Evolutionary conservation across 2,888 invertebrate genomes (phyloP), one percentile per base, ranked within the genome.

Genomic region (Pediacus dermestoides): DNA sequence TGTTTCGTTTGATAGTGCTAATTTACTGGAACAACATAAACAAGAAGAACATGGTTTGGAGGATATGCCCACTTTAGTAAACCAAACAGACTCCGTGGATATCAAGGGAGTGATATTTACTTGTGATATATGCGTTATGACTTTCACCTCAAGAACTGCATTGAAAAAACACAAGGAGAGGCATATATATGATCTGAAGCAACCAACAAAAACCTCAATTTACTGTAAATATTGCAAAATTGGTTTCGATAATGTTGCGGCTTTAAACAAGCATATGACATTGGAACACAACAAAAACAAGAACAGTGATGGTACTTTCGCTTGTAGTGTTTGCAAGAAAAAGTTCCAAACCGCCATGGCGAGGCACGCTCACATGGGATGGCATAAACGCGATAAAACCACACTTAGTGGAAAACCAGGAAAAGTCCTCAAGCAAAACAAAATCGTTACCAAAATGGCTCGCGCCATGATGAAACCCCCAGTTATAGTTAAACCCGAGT

Each of bases 261-360:
- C 45, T 9, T 46, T 68, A 12, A 55, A 58, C 10, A 53, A 57
- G 3, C 69, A 69, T 33, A 66, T 67, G 67, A 39, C 50, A n/a
- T 31, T 43, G 2, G 64, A 64, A 40, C 68, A 69, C 34, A 26
- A 9, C 2, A 46, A 48, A 34, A 21, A 32, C 2, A 51, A 47
- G 33, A 31, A 40, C 2, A 42, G 46, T 9, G 42, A 38, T 2
- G 54, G 44, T 16, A 39, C 47, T 16, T 75, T 76, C 53, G 71
- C 74, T 54, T 83, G 83, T 50, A 76, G 76, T 50, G 70, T 81
- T 27, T 84, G 83, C 50, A 76, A 76, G 1, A 83, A 81, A 54
- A 71, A 71, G 0, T 75, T 82, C 39, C 71, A 69, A 40, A 77
- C 78, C 1, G 74, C 77, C 1, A 63, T 74, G 3, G 82, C 82